Percentiles rank a stretch among this genome's conserved stretches.
These are phyloP conservation scores for Xylophagus ater DNA, from an alignment of 2,888 invertebrate genomes.

Conservation along the genomic window DNA sequence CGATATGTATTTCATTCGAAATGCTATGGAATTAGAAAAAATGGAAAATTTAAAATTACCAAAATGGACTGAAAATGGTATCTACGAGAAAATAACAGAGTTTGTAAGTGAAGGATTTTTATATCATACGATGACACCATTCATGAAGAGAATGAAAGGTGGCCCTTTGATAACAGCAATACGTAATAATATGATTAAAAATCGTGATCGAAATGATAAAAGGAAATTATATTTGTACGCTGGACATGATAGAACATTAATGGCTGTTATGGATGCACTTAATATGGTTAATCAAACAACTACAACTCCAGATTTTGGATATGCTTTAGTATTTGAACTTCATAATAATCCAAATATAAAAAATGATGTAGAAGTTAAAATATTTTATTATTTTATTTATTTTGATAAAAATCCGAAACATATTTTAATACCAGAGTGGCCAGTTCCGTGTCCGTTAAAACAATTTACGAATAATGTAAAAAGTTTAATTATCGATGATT, in stretches of 20 bases:
- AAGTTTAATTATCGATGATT: background rate
- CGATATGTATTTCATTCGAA: constrained; percentile 22
- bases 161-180: constrained; percentile 59
- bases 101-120: background rate
- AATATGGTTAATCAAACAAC: constrained; percentile 44
- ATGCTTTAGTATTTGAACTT: constrained; percentile 55
- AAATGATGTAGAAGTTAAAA: constrained; percentile 42
- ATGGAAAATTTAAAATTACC: constrained; percentile 54
- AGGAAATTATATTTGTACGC: constrained; percentile 52
- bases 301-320: constrained; percentile 57
- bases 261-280: constrained; percentile 55
- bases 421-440: constrained; percentile 3
- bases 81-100: constrained; percentile 42
- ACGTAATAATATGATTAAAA: constrained; percentile 44
- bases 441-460: constrained; percentile 2
- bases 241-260: constrained; percentile 65
- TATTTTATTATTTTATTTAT: too few species aligned
- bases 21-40: constrained; percentile 51
- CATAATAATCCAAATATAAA: constrained; percentile 36
- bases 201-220: constrained; percentile 36
- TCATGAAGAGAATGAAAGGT: constrained; percentile 52
- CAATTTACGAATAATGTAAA: background rate
- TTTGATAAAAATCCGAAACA: too few species aligned
- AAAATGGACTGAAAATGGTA: constrained; percentile 53
- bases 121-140: constrained; percentile 40